Base-by-base conservation (phyloP, 30 jellyfish, hydroid and myxozoan species). In the Clytia hemisphaerica region DNA sequence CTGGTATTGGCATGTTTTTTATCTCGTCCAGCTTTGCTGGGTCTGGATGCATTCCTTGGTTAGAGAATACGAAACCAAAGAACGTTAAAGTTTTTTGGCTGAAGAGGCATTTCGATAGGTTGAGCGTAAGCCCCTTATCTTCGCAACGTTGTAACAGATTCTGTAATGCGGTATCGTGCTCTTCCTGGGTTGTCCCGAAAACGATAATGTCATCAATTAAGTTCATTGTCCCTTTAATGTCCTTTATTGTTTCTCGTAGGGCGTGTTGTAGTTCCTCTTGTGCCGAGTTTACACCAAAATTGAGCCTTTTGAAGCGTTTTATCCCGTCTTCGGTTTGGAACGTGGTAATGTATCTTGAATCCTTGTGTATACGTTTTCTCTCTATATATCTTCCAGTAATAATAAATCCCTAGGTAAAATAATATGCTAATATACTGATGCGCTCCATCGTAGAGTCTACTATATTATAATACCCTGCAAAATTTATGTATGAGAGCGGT, bases 31-130 rank as follows among this genome's bases (percentile, higher is more conserved):
- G 60, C 40, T 73, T 72, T 1, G 77, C 24, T 1, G 54, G 86
- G 40, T 53, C 64, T 12, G 86, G 84, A 34, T 73, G 60, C 46
- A 73, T 71, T 15, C 86, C 86, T 25, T 69, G 80, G 35, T 55
- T 18, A 27, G 31, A 12, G 1, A 69, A 69, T 15, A 24, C 18
- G 28, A 71, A 18, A 37, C 83, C 83, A 37, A 6, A 71, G 45
- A 79, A 79, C 1, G 37, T 59, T 45, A 79, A 61, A 30, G 61
- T 77, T 48, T 47, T 28, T 32, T 78, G 32, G 37, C 44, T 47
- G 42, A 67, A 77, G 28, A 44, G 53, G 79, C 93, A 79, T 32
- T 79, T 79, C 7, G 42, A 30, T 48, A 32, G 6, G 44, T 79
- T 68, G 36, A 79, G 64, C n/a, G 71, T 71, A 10, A 71, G 28